A percentile compares a stretch with the other conserved stretches of the same genome.
Evolutionary conservation across 2,113 vertebrate genomes (phyloP).

Genomic region (Eurypyga helias): DNA sequence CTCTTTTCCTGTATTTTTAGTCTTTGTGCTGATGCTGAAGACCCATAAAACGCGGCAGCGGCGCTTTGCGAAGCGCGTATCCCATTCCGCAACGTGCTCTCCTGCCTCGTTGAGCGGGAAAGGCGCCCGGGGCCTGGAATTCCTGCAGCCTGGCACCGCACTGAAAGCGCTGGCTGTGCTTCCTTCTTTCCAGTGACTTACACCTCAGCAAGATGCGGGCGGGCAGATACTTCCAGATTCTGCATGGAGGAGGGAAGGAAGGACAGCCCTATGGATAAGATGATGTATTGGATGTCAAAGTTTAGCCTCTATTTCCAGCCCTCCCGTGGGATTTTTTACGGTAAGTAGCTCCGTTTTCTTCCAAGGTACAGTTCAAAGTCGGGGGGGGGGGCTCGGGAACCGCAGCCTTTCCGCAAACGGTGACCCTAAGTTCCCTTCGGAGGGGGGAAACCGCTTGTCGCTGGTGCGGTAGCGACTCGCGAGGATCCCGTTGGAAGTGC

Average conservation of each 20-base stretch:
- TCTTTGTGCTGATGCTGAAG: neutral
- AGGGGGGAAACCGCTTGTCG: neutral
- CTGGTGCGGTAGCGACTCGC: fast-evolving
- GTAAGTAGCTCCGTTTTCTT: neutral
- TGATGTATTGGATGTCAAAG: neutral
- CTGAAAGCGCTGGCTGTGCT: neutral
- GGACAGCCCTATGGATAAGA: neutral
- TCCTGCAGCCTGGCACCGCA: neutral
- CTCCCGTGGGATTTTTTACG: neutral
- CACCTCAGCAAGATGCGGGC: neutral
- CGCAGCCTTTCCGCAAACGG: neutral
- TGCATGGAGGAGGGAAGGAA: neutral
- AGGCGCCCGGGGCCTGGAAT: fast-evolving
- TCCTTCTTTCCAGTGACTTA: neutral
- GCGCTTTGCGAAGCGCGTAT: fast-evolving
- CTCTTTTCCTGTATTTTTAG: fast-evolving
- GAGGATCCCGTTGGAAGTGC: neutral
- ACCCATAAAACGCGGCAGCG: too few species aligned
- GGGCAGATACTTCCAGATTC: neutral
- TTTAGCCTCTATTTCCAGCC: neutral
- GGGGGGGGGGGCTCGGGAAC: neutral
- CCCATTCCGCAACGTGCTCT: fast-evolving
- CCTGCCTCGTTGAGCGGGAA: neutral
- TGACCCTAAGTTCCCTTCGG: neutral
- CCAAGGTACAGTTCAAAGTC: neutral